A percentile compares a stretch with the other conserved stretches of the same genome.
phyloP scores from a whole-genome alignment of 1,140 invertebrate genomes.

The Ericerus pela region DNA sequence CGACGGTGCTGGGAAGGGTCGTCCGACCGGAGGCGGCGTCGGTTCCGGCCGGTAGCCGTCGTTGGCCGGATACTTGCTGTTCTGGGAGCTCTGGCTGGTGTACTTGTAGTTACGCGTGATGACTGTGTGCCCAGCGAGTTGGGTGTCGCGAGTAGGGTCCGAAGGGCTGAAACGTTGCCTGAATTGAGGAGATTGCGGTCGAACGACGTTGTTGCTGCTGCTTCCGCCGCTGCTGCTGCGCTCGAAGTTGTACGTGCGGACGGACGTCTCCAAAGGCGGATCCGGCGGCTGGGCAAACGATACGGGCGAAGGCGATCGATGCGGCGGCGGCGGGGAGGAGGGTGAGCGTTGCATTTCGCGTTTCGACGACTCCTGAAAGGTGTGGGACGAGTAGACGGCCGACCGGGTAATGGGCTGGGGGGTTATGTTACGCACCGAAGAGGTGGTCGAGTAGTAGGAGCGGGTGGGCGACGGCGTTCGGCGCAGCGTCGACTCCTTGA shows the following conservation, averaged over 20 bases:
- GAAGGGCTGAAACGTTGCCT: slow-evolving; percentile 22
- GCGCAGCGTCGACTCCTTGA: too few species aligned
- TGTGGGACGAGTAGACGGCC: neutral
- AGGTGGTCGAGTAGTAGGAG: neutral
- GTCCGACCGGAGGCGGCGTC: slow-evolving; percentile 21
- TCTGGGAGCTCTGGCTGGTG: slow-evolving; percentile 20
- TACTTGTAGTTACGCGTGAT: slow-evolving; percentile 25
- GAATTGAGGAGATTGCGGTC: slow-evolving; percentile 17
- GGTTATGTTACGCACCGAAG: slow-evolving; percentile 6
- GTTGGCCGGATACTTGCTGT: slow-evolving; percentile 18
- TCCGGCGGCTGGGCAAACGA: slow-evolving; percentile 22
- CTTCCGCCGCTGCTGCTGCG: too few species aligned
- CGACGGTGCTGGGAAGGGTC: slow-evolving; percentile 35
- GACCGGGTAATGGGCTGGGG: slow-evolving; percentile 1
- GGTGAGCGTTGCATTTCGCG: slow-evolving; percentile 5
- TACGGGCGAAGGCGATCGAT: slow-evolving; percentile 24
- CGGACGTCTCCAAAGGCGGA: slow-evolving; percentile 14
- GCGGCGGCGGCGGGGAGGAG: slow-evolving; percentile 21
- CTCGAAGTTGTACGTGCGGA: slow-evolving; percentile 3
- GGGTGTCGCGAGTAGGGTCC: slow-evolving; percentile 20
- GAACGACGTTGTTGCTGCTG: too few species aligned
- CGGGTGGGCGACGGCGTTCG: neutral
- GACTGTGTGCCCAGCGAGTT: slow-evolving; percentile 15
- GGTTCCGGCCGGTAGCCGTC: slow-evolving; percentile 14
- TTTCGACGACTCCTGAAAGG: neutral